Evolutionary conservation across 2,888 invertebrate genomes (phyloP).

Genomic region (Catocala nupta): DNA sequence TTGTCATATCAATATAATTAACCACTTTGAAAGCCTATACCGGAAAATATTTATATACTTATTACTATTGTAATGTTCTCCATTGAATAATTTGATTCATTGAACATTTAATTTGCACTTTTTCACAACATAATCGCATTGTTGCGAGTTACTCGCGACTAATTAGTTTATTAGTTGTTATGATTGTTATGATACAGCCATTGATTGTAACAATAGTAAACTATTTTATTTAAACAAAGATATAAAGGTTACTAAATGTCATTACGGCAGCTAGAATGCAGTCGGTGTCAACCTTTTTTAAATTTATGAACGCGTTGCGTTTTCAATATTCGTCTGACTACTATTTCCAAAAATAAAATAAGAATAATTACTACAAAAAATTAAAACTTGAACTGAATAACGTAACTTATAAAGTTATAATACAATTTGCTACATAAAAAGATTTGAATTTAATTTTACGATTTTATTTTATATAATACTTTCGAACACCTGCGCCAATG

Average conservation of each 20-base stretch:
- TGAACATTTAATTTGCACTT: constrained; percentile 8
- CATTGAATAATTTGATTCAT: constrained; percentile 14
- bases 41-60: constrained; percentile 14
- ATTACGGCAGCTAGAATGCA: neutral
- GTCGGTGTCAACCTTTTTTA: neutral
- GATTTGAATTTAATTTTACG: too few relatives aligned
- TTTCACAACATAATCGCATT: neutral
- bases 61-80: neutral
- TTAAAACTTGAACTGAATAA: too few relatives aligned
- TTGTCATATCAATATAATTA: constrained; percentile 29
- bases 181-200: neutral
- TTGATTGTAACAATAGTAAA: neutral
- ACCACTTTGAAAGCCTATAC: constrained; percentile 17
- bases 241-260: neutral
- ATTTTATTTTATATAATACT: too few relatives aligned
- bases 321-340: too few relatives aligned
- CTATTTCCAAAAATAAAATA: too few relatives aligned
- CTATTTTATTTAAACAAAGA: neutral
- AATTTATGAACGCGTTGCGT: too few relatives aligned
- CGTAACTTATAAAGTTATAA: too few relatives aligned
- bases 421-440: too few relatives aligned
- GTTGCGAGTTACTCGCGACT: neutral
- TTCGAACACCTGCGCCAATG: too few relatives aligned
- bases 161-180: neutral
- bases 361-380: too few relatives aligned